A percentile compares a stretch with the other conserved stretches of the same genome.
These are phyloP conservation scores for Tetanocera ferruginea DNA, from an alignment of 2,888 invertebrate species.

Conservation along the genomic window DNA sequence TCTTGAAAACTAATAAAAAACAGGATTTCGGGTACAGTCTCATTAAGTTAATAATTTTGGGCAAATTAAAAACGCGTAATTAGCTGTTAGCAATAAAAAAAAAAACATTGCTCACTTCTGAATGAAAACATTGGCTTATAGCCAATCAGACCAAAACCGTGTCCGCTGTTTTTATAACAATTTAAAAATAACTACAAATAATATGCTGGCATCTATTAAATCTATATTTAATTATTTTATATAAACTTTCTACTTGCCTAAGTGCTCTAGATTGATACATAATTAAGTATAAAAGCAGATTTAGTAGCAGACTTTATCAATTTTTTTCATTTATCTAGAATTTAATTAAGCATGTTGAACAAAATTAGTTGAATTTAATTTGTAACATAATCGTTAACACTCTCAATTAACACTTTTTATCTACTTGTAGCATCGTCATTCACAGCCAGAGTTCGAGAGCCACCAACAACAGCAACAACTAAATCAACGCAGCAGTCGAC, in stretches of 20 bases:
- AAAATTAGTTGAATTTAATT: too few species aligned
- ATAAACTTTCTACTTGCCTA: neutral
- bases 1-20: too few species aligned
- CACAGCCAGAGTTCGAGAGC: slow-evolving; percentile 73
- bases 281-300: too few species aligned
- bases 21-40: too few species aligned
- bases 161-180: neutral
- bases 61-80: neutral
- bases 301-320: too few species aligned
- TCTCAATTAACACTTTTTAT: neutral
- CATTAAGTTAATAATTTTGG: neutral
- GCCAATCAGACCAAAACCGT: slow-evolving; percentile 33
- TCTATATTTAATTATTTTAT: neutral
- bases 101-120: neutral
- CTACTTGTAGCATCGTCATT: slow-evolving; percentile 72
- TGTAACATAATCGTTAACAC: too few species aligned
- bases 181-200: too few species aligned
- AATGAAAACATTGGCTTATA: slow-evolving; percentile 8
- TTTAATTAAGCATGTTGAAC: too few species aligned
- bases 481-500: slow-evolving; percentile 57
- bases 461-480: slow-evolving; percentile 51
- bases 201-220: neutral
- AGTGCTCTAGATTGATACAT: neutral
- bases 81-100: neutral
- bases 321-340: too few species aligned